Percentiles rank a stretch among this genome's conserved stretches.
Conservation (phyloP, 2,888 invertebrate species). For the Pristionchus japonicus region DNA sequence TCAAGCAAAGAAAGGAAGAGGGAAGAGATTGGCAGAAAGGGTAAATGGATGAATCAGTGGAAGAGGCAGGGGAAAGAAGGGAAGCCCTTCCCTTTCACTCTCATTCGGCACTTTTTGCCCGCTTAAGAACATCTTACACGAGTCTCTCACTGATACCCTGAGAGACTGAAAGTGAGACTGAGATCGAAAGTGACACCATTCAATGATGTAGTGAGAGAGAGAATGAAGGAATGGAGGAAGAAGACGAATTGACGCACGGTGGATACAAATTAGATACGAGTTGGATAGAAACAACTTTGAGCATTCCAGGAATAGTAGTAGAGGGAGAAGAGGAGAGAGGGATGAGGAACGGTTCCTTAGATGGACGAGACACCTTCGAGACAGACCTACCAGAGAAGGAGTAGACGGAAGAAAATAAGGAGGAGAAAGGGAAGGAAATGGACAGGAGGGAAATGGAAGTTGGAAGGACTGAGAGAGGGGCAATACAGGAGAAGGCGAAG, state of each 20-base stretch:
- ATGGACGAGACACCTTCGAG: not conserved
- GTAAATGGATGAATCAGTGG: constrained; percentile 27
- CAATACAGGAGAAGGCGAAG: not conserved
- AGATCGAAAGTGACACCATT: not conserved
- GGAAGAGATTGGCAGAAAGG: constrained; percentile 12
- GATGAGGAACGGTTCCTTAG: not conserved
- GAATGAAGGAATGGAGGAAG: not conserved
- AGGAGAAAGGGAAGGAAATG: constrained; percentile 19
- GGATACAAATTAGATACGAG: constrained; percentile 1
- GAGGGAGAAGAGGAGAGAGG: not conserved
- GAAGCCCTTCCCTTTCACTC: constrained; percentile 21
- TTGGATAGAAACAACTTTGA: not conserved
- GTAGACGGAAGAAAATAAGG: not conserved
- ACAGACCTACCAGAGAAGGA: constrained; percentile 2
- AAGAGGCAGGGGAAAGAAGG: not conserved
- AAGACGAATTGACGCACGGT: not conserved
- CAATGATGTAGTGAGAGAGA: not conserved
- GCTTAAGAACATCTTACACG: constrained; percentile 5
- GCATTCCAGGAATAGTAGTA: not conserved
- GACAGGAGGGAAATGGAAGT: not conserved
- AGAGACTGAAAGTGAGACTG: not conserved
- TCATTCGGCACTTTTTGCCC: constrained; percentile 11
- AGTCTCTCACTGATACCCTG: not conserved
- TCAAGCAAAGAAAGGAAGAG: constrained; percentile 18
- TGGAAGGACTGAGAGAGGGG: constrained; percentile 24